These are phyloP conservation scores for Synanthedon andrenaeformis DNA, from an alignment of 2,888 invertebrate genomes.

Conservation along the genomic window DNA sequence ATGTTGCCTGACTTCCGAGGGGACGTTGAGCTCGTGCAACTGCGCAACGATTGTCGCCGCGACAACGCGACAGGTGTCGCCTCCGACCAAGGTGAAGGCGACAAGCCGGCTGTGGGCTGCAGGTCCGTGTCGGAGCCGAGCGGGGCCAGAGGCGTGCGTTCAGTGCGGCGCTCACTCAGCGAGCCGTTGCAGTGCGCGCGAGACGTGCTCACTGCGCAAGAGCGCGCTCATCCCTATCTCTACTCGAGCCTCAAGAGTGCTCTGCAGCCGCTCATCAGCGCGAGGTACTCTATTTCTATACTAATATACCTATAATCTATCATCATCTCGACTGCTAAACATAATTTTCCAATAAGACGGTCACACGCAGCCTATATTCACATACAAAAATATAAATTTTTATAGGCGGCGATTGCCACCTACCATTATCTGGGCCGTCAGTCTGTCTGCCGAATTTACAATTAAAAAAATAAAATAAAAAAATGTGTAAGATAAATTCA, in stretches of 20 bases:
- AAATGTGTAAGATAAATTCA: no score
- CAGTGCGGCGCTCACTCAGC: background rate
- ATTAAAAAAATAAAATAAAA: no score
- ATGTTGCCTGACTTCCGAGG: constrained; percentile 78
- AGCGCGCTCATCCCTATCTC: constrained; percentile 79
- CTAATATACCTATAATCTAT: constrained; percentile 10
- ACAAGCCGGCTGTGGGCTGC: constrained; percentile 1
- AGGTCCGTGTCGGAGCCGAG: constrained; percentile 8
- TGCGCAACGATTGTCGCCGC: constrained; percentile 52
- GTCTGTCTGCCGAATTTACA: no score
- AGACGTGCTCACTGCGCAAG: constrained; percentile 77
- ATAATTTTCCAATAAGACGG: background rate
- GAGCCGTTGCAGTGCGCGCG: constrained; percentile 26
- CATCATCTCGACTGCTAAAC: no score
- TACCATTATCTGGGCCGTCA: no score
- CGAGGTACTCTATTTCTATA: constrained; percentile 37
- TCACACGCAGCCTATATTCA: no score
- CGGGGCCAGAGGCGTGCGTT: background rate
- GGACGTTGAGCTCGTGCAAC: constrained; percentile 8
- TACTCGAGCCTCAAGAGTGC: constrained; percentile 81
- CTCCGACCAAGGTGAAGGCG: constrained; percentile 18
- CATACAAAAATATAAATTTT: no score
- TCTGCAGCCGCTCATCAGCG: constrained; percentile 80
- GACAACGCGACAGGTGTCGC: constrained; percentile 51
- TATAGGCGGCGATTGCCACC: no score